Percentiles rank a stretch among this genome's conserved stretches.
Conservation (phyloP, 23 tunicate species). For the Styela plicata region DNA sequence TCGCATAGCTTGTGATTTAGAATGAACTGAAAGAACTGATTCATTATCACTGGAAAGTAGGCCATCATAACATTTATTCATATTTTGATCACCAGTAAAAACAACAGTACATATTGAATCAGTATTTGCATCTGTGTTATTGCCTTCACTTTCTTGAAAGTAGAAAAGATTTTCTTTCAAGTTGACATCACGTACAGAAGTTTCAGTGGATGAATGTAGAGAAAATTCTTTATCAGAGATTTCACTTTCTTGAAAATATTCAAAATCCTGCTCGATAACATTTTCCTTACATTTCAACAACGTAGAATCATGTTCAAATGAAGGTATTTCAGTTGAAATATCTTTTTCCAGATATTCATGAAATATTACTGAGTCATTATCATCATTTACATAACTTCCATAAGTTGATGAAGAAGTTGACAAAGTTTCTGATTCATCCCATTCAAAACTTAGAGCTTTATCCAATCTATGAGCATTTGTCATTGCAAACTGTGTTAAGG, state of each 20-base stretch:
- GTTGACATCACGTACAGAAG: too few species aligned
- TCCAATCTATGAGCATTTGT: slow-evolving; percentile 5
- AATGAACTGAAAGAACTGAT: background rate
- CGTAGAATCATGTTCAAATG: too few species aligned
- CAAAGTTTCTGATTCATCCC: background rate
- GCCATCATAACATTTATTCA: background rate
- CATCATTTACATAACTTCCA: slow-evolving; percentile 12
- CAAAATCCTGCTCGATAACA: background rate
- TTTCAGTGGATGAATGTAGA: too few species aligned
- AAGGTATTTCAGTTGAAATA: background rate
- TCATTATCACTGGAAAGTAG: background rate
- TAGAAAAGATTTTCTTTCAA: too few species aligned
- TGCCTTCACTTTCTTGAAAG: background rate
- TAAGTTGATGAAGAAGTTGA: slow-evolving; percentile 5
- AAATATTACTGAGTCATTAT: background rate
- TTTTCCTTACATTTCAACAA: too few species aligned
- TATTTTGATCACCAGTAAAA: background rate
- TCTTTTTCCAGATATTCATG: background rate
- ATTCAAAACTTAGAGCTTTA: background rate
- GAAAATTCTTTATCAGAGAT: too few species aligned
- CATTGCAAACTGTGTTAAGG: background rate
- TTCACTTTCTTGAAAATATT: background rate
- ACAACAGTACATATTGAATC: background rate
- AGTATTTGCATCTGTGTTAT: background rate
- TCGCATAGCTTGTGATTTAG: background rate